These are phyloP conservation scores for Ellobius talpinus DNA, from an alignment of 2,113 vertebrate genomes.

Conservation along the genomic window DNA sequence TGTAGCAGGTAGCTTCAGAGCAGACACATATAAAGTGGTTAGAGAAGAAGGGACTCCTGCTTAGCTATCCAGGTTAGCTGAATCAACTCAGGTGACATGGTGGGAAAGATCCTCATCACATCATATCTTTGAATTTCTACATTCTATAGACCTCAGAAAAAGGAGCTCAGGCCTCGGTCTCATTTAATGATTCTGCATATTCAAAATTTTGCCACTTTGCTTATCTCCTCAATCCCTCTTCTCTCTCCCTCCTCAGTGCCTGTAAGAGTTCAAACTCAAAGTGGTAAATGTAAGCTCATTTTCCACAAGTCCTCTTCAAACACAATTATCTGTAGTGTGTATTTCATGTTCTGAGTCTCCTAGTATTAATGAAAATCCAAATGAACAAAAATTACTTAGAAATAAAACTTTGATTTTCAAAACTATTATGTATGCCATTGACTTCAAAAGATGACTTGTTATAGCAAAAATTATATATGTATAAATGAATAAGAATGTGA, in stretches of 20 bases:
- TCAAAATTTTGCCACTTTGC: not conserved
- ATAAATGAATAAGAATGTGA: not conserved
- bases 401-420: slow-evolving; percentile 17
- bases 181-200: not conserved
- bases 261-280: not conserved
- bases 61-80: not conserved
- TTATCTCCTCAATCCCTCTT: not conserved
- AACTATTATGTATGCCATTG: not conserved
- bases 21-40: not conserved
- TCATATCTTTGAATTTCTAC: too few species aligned
- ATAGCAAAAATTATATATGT: not conserved
- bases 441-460: not conserved
- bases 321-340: not conserved
- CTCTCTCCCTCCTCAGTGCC: too few species aligned
- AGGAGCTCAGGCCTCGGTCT: accelerated
- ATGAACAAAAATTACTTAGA: not conserved
- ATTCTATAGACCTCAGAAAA: not conserved
- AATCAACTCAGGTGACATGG: not conserved
- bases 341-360: not conserved
- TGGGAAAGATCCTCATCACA: too few species aligned
- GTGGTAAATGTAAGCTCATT: not conserved
- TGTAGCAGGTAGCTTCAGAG: not conserved
- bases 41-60: not conserved
- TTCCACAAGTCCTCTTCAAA: not conserved
- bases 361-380: not conserved